Evolutionary conservation across 2,888 invertebrate genomes (phyloP), one percentile per base, ranked within the genome.

Genomic region (Microctonus brassicae): DNA sequence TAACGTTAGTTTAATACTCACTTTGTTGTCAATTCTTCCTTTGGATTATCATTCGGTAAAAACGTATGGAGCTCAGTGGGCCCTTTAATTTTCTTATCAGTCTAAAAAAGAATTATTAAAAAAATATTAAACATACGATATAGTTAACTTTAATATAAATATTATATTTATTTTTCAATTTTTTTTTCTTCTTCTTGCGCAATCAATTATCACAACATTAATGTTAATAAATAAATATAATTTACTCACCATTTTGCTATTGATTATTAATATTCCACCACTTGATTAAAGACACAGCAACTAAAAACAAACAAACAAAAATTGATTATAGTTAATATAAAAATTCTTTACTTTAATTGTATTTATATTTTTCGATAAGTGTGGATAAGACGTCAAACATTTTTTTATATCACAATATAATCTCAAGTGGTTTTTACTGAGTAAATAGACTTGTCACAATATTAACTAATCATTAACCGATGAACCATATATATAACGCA

Each of bases 1-100:
- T 24, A 36, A 69, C 68, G 42, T 64, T 64, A 70, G 24, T 34
- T 57, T 66, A 63, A 61, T 70, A 76, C 84, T 81, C 77, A 86
- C 86, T 86, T 87, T 52, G 80, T 79, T 17, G 83, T 72, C 22
- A 87, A 70, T 11, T 84, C 85, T 58, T 86, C 85, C 72, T 86
- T 86, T 26, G 80, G 65, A 53, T 80, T 77, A 81, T 93, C 92
- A 79, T 90, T 90, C 55, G 94, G 93, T 76, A 95, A 88, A 84
- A 95, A 95, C 17, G 93, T 94, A 80, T 94, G 94, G 90, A 94
- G 86, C 88, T 95, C 95, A 79, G 94, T 94, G 57, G 92, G 89
- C 69, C 88, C 68, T 73, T 81, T 84, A 58, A 81, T 79, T 53
- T 78, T 82, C 24, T 55, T 33, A n/a, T 57, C 57, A 57, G 57